Percentiles rank a stretch among this genome's conserved stretches.
These are phyloP conservation scores for Chaenodraco wilsoni DNA, from an alignment of 2,797 vertebrate species.

Conservation along the genomic window DNA sequence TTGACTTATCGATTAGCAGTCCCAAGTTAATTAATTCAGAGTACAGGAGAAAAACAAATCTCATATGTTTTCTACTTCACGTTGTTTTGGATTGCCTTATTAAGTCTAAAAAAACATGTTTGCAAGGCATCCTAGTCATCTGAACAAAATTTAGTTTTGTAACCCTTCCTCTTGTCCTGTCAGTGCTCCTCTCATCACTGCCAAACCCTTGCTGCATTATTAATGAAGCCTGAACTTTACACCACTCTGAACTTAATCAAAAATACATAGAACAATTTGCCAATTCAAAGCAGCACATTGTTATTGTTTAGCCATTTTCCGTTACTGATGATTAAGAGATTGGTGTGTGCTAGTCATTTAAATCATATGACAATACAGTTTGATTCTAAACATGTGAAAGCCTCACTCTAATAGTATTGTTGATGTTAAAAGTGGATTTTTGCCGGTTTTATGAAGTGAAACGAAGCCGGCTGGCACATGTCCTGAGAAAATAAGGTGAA, in stretches of 20 bases:
- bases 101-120: neutral
- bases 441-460: constrained; percentile 13
- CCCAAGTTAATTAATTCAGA: too few relatives aligned
- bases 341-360: neutral
- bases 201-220: constrained; percentile 81
- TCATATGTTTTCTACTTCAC: neutral
- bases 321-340: constrained; percentile 6
- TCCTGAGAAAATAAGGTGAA: constrained; percentile 21
- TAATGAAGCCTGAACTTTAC: constrained; percentile 79
- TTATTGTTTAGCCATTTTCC: neutral
- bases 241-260: constrained; percentile 26
- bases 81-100: neutral
- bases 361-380: neutral
- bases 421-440: neutral
- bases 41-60: too few relatives aligned
- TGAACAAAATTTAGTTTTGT: neutral
- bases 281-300: neutral
- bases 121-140: neutral
- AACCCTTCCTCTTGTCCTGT: constrained; percentile 22
- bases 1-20: too few relatives aligned
- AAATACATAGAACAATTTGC: neutral
- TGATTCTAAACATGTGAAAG: constrained; percentile 12
- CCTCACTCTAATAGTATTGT: neutral
- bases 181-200: constrained; percentile 21
- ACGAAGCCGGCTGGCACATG: constrained; percentile 15